Base-by-base conservation (phyloP, 2,113 vertebrate genomes). In the Epinephelus moara region DNA sequence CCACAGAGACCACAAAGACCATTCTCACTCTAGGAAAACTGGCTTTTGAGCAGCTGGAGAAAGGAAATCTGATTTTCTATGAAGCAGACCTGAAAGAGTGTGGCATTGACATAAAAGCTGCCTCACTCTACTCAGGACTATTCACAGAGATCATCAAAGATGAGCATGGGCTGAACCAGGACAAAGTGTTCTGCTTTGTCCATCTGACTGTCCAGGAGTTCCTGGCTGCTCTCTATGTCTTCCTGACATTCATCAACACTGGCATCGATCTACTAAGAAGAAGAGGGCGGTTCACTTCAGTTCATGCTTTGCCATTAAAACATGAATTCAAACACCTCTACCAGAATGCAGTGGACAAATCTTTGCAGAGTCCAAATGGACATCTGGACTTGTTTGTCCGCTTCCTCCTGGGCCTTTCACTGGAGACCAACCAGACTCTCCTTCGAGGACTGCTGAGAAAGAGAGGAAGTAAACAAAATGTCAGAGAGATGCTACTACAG, bases 161-260 rank as follows among this genome's bases (percentile, higher is more conserved):
- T 11, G 52, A 57, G 6, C 4, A 0, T 57, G 62, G 66, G 2
- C 33, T 84, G 70, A 79, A 17, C 49, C 70, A 77, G 8, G 49
- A 66, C 1, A 84, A 18, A 62, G 30, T 84, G 6, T 91, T 86
- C 42, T 66, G 84, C 42, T 91, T 91, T 75, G 80, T 88, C 23
- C 82, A 88, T 80, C 45, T 69, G 70, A 87, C 75, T 63, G 37
- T 87, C 67, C 75, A 87, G 13, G 85, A 85, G 75, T 87, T 89
- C 61, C 53, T 89, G 42, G 87, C 87, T 57, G 81, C 70, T 2
- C 81, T 86, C 33, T 75, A 77, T 45, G 75, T 87, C 47, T 60
- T 59, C n/a, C 0, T 78, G 37, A 79, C 1, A 0, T 86, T 86
- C 75, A 23, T 47, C 19, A 73, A 79, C 53, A 57, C 23, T 0